Conservation (phyloP, 2,113 vertebrate genomes). For the Acanthochromis polyacanthus region DNA sequence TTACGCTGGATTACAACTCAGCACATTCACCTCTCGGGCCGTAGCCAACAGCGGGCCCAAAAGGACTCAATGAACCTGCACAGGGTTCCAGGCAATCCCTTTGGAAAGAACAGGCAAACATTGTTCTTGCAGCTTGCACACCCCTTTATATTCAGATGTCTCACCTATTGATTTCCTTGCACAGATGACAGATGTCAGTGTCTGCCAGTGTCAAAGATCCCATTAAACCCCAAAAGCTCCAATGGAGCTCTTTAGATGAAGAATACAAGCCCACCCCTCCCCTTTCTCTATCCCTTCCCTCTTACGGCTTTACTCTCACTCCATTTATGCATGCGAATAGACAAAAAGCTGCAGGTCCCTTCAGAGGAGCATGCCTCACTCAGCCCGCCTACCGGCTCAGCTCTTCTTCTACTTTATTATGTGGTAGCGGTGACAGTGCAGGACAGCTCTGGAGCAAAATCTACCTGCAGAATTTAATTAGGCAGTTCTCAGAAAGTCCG, state of each 20-base stretch:
- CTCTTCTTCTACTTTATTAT: slow-evolving; percentile 68
- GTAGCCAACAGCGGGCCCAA: slow-evolving; percentile 63
- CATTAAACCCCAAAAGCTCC: slow-evolving; percentile 74
- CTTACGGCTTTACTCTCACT: slow-evolving; percentile 30
- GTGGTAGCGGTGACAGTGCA: slow-evolving; percentile 64
- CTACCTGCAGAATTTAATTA: slow-evolving; percentile 82
- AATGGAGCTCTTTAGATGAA: slow-evolving; percentile 58
- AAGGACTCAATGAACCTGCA: slow-evolving; percentile 53
- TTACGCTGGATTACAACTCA: slow-evolving; percentile 86
- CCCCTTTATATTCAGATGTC: slow-evolving; percentile 66
- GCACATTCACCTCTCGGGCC: slow-evolving; percentile 81
- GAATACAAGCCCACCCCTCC: slow-evolving; percentile 30
- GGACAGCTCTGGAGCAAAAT: slow-evolving; percentile 68
- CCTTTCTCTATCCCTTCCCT: slow-evolving; percentile 1
- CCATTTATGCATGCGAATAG: slow-evolving; percentile 44
- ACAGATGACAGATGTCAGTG: slow-evolving; percentile 74
- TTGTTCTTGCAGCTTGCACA: slow-evolving; percentile 45
- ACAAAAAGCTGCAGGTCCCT: slow-evolving; percentile 57
- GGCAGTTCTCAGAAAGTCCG: slow-evolving; percentile 49
- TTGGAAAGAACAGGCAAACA: slow-evolving; percentile 35
- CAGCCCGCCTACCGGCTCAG: slow-evolving; percentile 40
- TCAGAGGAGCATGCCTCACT: slow-evolving; percentile 51
- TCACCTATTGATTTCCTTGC: slow-evolving; percentile 75
- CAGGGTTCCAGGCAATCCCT: slow-evolving; percentile 37
- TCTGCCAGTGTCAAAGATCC: slow-evolving; percentile 64